Base-by-base conservation (phyloP, 2,888 invertebrate species). In the Parnassius smintheus region DNA sequence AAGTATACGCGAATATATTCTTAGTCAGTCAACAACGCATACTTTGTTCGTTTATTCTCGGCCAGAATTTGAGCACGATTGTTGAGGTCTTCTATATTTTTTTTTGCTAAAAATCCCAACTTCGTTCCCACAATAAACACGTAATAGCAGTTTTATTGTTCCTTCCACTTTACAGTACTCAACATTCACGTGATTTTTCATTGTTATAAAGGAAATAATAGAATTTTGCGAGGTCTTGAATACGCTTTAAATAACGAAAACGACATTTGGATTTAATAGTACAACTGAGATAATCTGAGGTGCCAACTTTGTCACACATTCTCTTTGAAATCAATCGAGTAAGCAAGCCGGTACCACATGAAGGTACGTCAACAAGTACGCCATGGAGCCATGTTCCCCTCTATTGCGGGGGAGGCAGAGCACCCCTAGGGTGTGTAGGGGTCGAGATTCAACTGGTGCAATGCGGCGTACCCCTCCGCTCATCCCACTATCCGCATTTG, bases 371-470 rank as follows among this genome's bases (percentile, higher is more conserved):
- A 88, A 88, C 88, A 88, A 88, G 85, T 87, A 85, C 82, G 73
- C 71, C 72, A 69, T 66, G 67, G 70, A 66, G 62, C 64, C 66
- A 62, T 52, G 25, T 58, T 59, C 48, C 64, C 65, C 71, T 70
- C 66, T 64, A 70, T 68, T 65, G 65, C 54, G 58, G 52, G 60
- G 68, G 65, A 66, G 64, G 60, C 68, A 66, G 65, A 65, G 70
- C 69, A 65, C 72, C 70, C 66, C 66, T 55, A 63, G 67, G 69
- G 70, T 62, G 72, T 69, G 65, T 65, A 69, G 74, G 82, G 85
- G 88, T 84, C 77, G 86, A 87, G 86, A 90, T 89, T 91, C 91
- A 91, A 91, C 91, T 91, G 90, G 90, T 91, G 90, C 91, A 91
- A 88, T 91, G 91, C 91, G 89, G 86, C 84, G 86, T 81, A 78